These are phyloP conservation scores for Sciurus carolinensis DNA, from an alignment of 2,797 vertebrate species.

Conservation along the genomic window DNA sequence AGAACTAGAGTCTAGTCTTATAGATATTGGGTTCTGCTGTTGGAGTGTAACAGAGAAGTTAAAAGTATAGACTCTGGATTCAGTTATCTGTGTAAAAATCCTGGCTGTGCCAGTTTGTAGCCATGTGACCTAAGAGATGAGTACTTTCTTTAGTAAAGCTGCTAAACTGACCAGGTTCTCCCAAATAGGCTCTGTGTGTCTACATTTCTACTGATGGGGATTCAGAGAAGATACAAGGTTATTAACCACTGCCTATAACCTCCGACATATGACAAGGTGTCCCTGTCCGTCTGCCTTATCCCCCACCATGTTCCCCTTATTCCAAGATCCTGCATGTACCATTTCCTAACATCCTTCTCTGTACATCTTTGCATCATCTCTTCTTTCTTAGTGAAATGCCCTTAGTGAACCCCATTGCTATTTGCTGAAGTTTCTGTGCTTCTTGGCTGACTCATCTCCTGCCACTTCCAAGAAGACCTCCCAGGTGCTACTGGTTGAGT, in stretches of 20 bases:
- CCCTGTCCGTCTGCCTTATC: neutral
- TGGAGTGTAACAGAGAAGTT: neutral
- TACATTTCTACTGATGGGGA: neutral
- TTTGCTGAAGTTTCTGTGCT: conserved; percentile 1
- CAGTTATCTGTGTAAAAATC: neutral
- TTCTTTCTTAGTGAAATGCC: neutral
- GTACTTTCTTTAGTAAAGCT: neutral
- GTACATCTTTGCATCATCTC: neutral
- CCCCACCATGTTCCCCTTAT: neutral
- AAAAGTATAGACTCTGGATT: neutral
- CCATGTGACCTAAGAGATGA: neutral
- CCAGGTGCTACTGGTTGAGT: neutral
- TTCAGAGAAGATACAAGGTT: neutral
- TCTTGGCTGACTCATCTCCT: neutral
- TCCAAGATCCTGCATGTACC: neutral
- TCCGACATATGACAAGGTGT: neutral
- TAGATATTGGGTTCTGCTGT: neutral
- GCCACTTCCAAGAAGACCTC: neutral
- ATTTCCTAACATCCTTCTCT: neutral
- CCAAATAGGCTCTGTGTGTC: neutral
- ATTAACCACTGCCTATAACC: neutral
- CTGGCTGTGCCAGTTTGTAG: neutral
- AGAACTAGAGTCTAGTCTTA: neutral
- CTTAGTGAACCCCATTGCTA: neutral
- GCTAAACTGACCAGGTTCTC: neutral